These are phyloP conservation scores for Philopotamus ludificatus DNA, from an alignment of 1,140 invertebrate species.

Conservation along the genomic window DNA sequence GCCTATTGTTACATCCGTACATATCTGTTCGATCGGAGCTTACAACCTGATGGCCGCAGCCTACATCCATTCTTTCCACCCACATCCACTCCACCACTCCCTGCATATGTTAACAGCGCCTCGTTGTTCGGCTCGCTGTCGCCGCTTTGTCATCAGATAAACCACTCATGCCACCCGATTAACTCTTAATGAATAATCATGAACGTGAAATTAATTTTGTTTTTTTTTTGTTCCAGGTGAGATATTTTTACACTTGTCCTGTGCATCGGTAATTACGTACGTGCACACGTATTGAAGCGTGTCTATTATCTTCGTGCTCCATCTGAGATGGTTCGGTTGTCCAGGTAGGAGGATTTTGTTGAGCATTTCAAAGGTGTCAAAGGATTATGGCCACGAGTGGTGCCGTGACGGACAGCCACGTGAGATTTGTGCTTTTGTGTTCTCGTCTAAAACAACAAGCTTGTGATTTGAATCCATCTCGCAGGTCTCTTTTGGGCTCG, in stretches of 20 bases:
- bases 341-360: background rate
- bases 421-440: constrained; percentile 18
- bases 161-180: too few species aligned
- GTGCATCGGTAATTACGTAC: background rate
- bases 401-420: constrained; percentile 18
- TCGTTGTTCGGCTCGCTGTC: too few species aligned
- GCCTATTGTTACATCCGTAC: constrained; percentile 15
- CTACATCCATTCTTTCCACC: too few species aligned
- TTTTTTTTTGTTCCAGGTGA: too few species aligned
- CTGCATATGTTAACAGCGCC: too few species aligned
- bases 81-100: too few species aligned
- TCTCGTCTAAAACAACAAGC: constrained; percentile 35
- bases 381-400: constrained; percentile 6
- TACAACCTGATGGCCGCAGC: too few species aligned
- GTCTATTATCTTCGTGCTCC: background rate
- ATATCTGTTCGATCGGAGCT: constrained; percentile 27
- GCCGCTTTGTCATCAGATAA: too few species aligned
- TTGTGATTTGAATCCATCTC: constrained; percentile 25
- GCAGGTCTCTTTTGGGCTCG: constrained; percentile 8
- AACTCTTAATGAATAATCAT: too few species aligned
- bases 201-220: too few species aligned
- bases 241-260: too few species aligned
- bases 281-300: background rate
- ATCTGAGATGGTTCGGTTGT: background rate
- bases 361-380: background rate